Evolutionary conservation across 1,140 invertebrate species (phyloP), one percentile per base, ranked within the genome.

Genomic region (Lucilia sericata): DNA sequence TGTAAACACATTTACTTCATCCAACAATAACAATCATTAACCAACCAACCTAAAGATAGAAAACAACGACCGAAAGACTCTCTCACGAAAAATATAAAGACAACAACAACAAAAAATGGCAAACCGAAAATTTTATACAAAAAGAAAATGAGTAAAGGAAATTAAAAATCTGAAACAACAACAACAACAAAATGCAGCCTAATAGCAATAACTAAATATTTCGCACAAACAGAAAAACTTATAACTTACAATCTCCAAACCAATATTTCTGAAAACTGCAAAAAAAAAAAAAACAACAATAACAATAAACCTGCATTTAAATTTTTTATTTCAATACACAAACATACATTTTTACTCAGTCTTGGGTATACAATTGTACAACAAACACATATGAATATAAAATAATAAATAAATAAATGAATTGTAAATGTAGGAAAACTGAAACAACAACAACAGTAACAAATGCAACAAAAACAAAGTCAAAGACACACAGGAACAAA

Each of bases 1-100:
- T 80, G 42, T 80, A 80, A 80, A 80, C 42, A 76, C 74, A 76
- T 76, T 76, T 42, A 36, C 74, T 36, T 34, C 74, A 12, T 25
- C 19, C 75, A 78, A 42, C 5, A 78, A 36, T 34, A 78, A 78
- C 34, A 78, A 60, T 7, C 14, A 25, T 21, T 21, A 70, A 42
- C 42, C 42, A 42, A 42, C 42, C 65, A 70, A 70, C 2, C 8
- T 5, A 70, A 70, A 70, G 51, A 55, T 55, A 55, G 21, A 21
- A 21, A 21, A 70, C 55, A 21, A 70, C 55, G 55, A 60, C 19
- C 21, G 65, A 60, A 60, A 42, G n/a, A 60, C 65, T 21, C 65
- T 25, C 65, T 70, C 65, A 70, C 65, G 65, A 70, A 70, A 70
- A 65, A 55, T 55, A 8, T n/a, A 60, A 60, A 17, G 25, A 30